Evolutionary conservation across 2,888 invertebrate species (phyloP).

Genomic region (Troides oblongomaculatus): DNA sequence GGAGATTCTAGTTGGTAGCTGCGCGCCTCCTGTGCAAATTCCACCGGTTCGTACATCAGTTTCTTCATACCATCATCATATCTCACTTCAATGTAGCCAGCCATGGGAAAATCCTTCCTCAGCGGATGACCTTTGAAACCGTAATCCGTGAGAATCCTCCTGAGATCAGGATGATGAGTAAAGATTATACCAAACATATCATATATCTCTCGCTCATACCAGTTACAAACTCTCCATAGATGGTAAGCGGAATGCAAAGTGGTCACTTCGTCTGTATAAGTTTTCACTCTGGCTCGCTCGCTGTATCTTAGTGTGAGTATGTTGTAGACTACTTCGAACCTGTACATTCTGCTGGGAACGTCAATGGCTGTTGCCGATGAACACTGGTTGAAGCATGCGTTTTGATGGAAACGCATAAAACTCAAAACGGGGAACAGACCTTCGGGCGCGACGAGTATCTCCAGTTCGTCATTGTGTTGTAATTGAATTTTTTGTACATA

Average conservation of each 20-base stretch:
- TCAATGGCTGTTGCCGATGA: slow-evolving; percentile 61
- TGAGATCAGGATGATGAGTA: slow-evolving; percentile 67
- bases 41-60: slow-evolving; percentile 68
- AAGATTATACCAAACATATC: slow-evolving; percentile 71
- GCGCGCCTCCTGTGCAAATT: slow-evolving; percentile 62
- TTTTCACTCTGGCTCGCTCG: slow-evolving; percentile 55
- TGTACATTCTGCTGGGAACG: slow-evolving; percentile 59
- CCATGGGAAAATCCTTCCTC: slow-evolving; percentile 67
- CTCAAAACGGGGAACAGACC: slow-evolving; percentile 58
- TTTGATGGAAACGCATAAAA: slow-evolving; percentile 62
- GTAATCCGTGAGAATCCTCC: slow-evolving; percentile 68
- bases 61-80: slow-evolving; percentile 72
- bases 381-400: slow-evolving; percentile 62
- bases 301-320: slow-evolving; percentile 57
- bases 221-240: slow-evolving; percentile 52
- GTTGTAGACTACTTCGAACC: slow-evolving; percentile 65
- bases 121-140: slow-evolving; percentile 70
- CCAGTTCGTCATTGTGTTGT: slow-evolving; percentile 64
- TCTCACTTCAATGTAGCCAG: slow-evolving; percentile 66
- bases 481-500: slow-evolving; percentile 67
- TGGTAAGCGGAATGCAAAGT: slow-evolving; percentile 58
- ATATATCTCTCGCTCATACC: slow-evolving; percentile 66
- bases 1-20: slow-evolving; percentile 57
- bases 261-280: slow-evolving; percentile 69
- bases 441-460: slow-evolving; percentile 62